Conservation (phyloP, 1,140 invertebrate genomes). For the Panagrolaimus sp. region DNA sequence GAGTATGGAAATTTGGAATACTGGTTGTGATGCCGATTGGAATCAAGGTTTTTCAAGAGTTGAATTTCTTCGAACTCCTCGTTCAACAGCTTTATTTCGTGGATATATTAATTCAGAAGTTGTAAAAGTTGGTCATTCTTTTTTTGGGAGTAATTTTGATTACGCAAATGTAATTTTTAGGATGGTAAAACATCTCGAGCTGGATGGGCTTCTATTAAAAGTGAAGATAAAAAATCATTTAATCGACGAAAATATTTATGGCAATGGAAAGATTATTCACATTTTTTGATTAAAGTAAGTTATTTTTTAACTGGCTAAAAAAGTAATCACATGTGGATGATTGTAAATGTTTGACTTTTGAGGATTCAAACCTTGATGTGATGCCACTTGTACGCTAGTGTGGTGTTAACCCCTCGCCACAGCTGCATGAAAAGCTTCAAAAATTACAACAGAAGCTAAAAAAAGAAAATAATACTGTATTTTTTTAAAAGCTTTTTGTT, state of each 20-base stretch:
- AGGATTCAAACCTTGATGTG: too few relatives aligned
- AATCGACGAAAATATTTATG: conserved; percentile 27
- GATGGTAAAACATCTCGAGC: conserved; percentile 40
- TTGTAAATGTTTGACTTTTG: too few relatives aligned
- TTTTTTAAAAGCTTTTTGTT: too few relatives aligned
- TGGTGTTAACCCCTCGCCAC: too few relatives aligned
- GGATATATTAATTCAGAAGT: conserved; percentile 25
- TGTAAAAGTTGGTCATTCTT: conserved; percentile 23
- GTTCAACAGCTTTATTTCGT: conserved; percentile 30
- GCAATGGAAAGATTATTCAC: conserved; percentile 35
- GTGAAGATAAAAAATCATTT: conserved; percentile 26
- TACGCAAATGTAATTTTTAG: conserved; percentile 20
- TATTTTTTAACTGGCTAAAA: too few relatives aligned
- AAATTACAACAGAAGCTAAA: too few relatives aligned
- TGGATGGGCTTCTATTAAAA: conserved; percentile 36
- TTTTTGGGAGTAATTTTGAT: neutral
- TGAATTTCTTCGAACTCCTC: conserved; percentile 27
- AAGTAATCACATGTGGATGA: too few relatives aligned
- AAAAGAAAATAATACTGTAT: too few relatives aligned
- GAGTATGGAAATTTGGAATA: conserved; percentile 26
- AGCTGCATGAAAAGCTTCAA: too few relatives aligned
- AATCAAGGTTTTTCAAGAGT: conserved; percentile 40
- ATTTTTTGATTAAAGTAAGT: conserved; percentile 29
- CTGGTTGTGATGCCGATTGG: conserved; percentile 44
- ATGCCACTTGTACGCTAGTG: too few relatives aligned